These are phyloP conservation scores for Ciconia boyciana DNA, from an alignment of 2,113 vertebrate species.

Conservation along the genomic window DNA sequence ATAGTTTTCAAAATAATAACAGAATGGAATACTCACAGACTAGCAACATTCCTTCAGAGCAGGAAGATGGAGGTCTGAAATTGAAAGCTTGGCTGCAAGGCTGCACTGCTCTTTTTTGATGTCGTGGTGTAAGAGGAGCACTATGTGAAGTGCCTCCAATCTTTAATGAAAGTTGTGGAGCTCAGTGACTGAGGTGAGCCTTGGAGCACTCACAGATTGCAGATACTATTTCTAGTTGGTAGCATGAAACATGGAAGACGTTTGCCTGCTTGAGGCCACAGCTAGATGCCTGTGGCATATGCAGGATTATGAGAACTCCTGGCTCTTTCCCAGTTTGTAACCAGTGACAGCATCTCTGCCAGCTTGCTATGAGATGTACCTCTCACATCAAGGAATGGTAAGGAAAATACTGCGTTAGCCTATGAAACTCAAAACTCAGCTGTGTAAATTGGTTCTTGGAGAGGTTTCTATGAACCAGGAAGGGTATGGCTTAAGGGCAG, in stretches of 20 bases:
- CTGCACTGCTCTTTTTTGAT: background rate
- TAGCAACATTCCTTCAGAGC: background rate
- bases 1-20: background rate
- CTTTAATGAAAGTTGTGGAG: background rate
- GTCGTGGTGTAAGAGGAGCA: rapidly evolving
- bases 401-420: background rate
- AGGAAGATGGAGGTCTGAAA: background rate
- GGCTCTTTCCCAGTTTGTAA: background rate
- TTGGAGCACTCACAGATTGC: background rate
- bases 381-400: background rate
- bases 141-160: background rate
- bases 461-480: background rate
- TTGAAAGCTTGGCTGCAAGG: background rate
- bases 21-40: background rate
- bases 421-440: background rate
- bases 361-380: background rate
- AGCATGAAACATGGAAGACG: background rate
- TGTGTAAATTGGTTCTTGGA: background rate
- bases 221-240: background rate
- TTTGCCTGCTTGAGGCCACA: background rate
- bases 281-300: background rate
- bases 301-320: background rate
- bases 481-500: background rate
- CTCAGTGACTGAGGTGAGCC: background rate
- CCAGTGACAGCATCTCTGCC: background rate